Conservation (phyloP, 2,888 invertebrate species). For the Petrophora chlorosata region DNA sequence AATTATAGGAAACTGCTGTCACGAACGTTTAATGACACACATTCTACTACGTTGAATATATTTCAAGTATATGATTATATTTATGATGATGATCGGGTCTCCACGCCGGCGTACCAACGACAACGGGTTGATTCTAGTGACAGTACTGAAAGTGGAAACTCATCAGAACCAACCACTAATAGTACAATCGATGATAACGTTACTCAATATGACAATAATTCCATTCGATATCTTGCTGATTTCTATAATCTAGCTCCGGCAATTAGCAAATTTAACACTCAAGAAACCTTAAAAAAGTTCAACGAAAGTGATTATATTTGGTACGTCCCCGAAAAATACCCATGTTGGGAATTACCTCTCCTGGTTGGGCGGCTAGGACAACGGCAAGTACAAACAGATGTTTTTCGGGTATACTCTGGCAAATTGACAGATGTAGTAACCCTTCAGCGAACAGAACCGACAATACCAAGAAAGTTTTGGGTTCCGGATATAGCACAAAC, state of each 20-base stretch:
- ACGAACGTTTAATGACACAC: not conserved
- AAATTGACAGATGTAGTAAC: slow-evolving; percentile 57
- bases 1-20: not conserved
- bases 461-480: slow-evolving; percentile 15
- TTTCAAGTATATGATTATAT: slow-evolving; percentile 49
- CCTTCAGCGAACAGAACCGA: slow-evolving; percentile 8
- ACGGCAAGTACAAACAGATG: slow-evolving; percentile 39
- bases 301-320: slow-evolving; percentile 43
- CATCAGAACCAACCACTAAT: not conserved
- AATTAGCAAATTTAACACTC: slow-evolving; percentile 31
- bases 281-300: slow-evolving; percentile 7
- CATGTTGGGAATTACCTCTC: slow-evolving; percentile 71
- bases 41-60: slow-evolving; percentile 28
- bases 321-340: slow-evolving; percentile 66
- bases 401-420: slow-evolving; percentile 55
- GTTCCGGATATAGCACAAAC: slow-evolving; percentile 22
- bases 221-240: slow-evolving; percentile 40
- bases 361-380: slow-evolving; percentile 58
- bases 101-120: not conserved
- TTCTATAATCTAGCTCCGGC: slow-evolving; percentile 66
- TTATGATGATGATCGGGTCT: slow-evolving; percentile 41
- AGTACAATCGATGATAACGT: not conserved
- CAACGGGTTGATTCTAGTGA: not conserved
- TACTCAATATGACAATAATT: slow-evolving; percentile 30
- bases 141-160: not conserved